Conservation (phyloP, 2,113 vertebrate species). For the Paradoxurus hermaphroditus region DNA sequence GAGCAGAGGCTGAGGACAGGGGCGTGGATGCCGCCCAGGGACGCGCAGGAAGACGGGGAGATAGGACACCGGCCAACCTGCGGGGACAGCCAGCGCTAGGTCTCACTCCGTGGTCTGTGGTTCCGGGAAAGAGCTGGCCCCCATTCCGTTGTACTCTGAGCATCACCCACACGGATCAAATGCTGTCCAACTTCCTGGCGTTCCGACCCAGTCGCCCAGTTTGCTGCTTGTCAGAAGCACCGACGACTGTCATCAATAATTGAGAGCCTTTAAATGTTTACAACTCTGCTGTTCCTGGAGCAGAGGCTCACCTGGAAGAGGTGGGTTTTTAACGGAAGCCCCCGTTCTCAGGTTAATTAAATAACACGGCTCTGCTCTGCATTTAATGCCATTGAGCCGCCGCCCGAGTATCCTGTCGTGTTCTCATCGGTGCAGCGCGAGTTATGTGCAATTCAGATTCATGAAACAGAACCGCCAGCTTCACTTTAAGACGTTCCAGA, state of each 20-base stretch:
- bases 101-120: too few relatives aligned
- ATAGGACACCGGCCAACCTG: background rate
- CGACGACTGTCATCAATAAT: background rate
- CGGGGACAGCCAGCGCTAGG: background rate
- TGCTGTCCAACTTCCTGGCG: background rate
- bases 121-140: background rate
- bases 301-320: background rate
- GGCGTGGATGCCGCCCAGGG: rapidly evolving
- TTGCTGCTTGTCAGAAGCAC: background rate
- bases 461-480: constrained; percentile 21
- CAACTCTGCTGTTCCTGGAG: background rate
- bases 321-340: background rate
- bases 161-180: background rate
- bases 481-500: background rate
- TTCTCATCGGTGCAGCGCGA: background rate
- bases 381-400: background rate
- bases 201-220: background rate
- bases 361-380: background rate
- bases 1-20: background rate
- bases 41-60: rapidly evolving
- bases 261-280: background rate
- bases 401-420: background rate
- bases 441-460: constrained; percentile 46
- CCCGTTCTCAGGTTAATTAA: background rate
- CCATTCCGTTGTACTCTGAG: background rate